Conservation (phyloP, 2,888 invertebrate species). For the Ellobium chinense region DNA sequence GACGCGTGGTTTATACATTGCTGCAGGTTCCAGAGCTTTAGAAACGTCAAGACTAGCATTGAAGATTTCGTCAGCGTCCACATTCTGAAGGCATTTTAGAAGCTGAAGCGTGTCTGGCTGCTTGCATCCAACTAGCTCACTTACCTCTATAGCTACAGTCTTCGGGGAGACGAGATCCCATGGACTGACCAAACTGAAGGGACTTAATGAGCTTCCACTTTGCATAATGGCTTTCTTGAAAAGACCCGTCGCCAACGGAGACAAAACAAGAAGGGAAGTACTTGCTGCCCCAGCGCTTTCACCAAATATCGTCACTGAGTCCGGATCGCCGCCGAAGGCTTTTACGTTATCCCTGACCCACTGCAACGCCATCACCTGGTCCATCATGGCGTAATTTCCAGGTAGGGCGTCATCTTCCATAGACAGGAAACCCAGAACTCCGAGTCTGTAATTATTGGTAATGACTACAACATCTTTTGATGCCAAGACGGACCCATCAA, state of each 20-base stretch:
- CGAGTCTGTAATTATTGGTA: constrained; percentile 65
- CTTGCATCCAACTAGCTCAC: not conserved
- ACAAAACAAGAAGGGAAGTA: not conserved
- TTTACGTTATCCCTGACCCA: constrained; percentile 38
- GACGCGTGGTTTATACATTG: not conserved
- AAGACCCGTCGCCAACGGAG: not conserved
- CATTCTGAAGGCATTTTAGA: not conserved
- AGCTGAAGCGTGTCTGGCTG: not conserved
- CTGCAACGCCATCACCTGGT: constrained; percentile 59
- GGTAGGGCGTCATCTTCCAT: constrained; percentile 47
- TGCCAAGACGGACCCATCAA: constrained; percentile 56
- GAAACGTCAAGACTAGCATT: not conserved
- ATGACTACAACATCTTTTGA: constrained; percentile 55
- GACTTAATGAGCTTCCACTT: not conserved
- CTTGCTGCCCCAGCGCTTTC: constrained; percentile 12
- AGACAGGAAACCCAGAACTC: constrained; percentile 62
- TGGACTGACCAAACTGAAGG: not conserved
- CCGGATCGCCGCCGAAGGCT: constrained; percentile 40
- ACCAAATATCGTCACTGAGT: constrained; percentile 15
- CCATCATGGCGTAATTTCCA: constrained; percentile 65
- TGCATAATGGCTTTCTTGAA: constrained; percentile 7
- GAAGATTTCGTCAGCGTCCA: not conserved
- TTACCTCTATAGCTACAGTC: not conserved
- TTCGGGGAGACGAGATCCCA: not conserved
- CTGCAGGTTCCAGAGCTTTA: too few species aligned